A percentile compares a stretch with the other conserved stretches of the same genome.
Conservation (phyloP, 2,888 invertebrate species). For the Marronus borbonicus region DNA sequence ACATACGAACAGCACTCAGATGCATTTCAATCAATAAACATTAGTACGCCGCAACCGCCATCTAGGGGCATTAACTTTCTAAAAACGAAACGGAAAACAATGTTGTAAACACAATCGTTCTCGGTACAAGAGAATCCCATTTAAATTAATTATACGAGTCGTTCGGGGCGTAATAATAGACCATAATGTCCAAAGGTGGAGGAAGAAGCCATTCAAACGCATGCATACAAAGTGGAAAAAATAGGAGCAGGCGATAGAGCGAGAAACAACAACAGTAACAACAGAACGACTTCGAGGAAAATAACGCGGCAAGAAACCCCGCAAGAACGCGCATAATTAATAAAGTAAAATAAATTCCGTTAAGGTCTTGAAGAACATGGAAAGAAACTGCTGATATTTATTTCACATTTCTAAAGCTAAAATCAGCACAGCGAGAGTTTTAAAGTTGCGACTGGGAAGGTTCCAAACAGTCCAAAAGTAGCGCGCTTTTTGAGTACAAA, state of each 20-base stretch:
- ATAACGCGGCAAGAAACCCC: constrained; percentile 19
- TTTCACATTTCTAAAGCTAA: background rate
- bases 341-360: constrained; percentile 24
- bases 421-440: too few species aligned
- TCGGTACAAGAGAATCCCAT: constrained; percentile 36
- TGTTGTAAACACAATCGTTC: constrained; percentile 14
- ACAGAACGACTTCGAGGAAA: background rate
- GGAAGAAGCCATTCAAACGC: constrained; percentile 30
- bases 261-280: constrained; percentile 14
- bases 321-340: constrained; percentile 2
- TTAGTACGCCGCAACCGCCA: background rate
- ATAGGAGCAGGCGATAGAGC: background rate
- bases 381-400: constrained; percentile 21
- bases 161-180: constrained; percentile 38
- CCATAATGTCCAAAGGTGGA: constrained; percentile 25
- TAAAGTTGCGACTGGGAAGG: too few species aligned
- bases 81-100: constrained; percentile 33
- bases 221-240: background rate
- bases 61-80: constrained; percentile 13
- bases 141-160: constrained; percentile 41
- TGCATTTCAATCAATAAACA: too few species aligned
- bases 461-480: too few species aligned
- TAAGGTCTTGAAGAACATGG: background rate
- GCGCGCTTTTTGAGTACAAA: too few species aligned
- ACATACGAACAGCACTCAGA: too few species aligned